phyloP scores from a whole-genome alignment of 2,888 invertebrate genomes.

The Pachliopta kotzebuea region DNA sequence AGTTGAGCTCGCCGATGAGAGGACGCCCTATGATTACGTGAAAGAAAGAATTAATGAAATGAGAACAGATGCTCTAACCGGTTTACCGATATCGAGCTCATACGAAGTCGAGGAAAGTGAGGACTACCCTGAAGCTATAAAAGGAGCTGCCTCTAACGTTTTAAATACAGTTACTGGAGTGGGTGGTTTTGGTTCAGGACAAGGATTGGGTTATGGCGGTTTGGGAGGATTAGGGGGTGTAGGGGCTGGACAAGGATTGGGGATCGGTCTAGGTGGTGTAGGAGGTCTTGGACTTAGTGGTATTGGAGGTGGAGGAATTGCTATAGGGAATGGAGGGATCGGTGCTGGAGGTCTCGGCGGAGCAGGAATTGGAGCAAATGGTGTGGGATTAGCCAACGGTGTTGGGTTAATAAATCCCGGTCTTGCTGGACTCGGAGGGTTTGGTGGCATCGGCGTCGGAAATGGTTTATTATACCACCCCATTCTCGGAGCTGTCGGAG shows the following conservation, averaged over 20 bases:
- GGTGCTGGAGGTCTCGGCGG: slow-evolving; percentile 46
- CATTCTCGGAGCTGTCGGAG: slow-evolving; percentile 57
- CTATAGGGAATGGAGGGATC: slow-evolving; percentile 46
- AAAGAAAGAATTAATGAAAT: slow-evolving; percentile 63
- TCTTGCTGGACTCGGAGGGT: slow-evolving; percentile 55
- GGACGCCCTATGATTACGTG: slow-evolving; percentile 72
- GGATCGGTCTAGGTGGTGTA: slow-evolving; percentile 40
- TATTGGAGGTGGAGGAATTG: slow-evolving; percentile 43
- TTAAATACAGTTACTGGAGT: slow-evolving; percentile 61
- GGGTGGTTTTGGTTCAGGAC: slow-evolving; percentile 46
- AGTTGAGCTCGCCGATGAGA: slow-evolving; percentile 62
- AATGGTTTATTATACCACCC: slow-evolving; percentile 66
- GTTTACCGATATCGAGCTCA: slow-evolving; percentile 68
- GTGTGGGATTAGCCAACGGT: slow-evolving; percentile 43
- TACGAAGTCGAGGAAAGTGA: slow-evolving; percentile 82
- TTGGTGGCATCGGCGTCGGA: slow-evolving; percentile 49
- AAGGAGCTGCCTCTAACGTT: slow-evolving; percentile 68
- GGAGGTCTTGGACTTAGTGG: slow-evolving; percentile 45
- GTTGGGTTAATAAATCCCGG: slow-evolving; percentile 56
- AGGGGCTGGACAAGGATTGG: slow-evolving; percentile 41
- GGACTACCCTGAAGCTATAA: slow-evolving; percentile 75
- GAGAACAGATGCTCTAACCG: slow-evolving; percentile 53
- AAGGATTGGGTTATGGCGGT: slow-evolving; percentile 42
- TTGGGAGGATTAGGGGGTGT: slow-evolving; percentile 43
- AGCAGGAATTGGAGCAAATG: slow-evolving; percentile 42